Evolutionary conservation across 2,797 vertebrate species (phyloP).

Genomic region (Etheostoma perlongum): DNA sequence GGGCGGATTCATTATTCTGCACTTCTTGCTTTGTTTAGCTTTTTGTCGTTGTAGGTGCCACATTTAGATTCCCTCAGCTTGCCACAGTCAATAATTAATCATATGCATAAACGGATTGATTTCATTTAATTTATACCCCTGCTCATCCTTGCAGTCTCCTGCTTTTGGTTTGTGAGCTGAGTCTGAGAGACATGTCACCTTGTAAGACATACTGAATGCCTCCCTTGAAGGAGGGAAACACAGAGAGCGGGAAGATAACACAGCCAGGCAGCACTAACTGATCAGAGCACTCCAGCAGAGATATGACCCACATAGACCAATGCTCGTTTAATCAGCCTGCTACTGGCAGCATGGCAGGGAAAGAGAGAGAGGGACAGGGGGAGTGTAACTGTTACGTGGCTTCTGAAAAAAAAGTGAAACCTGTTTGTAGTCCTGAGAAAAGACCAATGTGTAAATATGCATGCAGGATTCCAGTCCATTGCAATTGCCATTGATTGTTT

Average conservation of each 20-base stretch:
- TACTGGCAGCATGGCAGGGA: constrained; percentile 65
- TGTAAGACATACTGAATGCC: constrained; percentile 77
- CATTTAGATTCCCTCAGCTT: constrained; percentile 49
- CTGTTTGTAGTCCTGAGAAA: not conserved
- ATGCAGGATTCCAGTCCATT: not conserved
- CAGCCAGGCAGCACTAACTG: constrained; percentile 85
- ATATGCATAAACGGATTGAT: constrained; percentile 62
- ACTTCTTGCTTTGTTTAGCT: constrained; percentile 14
- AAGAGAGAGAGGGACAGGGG: constrained; percentile 34
- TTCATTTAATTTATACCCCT: constrained; percentile 55
- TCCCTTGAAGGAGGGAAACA: constrained; percentile 79
- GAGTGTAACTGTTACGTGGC: constrained; percentile 52
- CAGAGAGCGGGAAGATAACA: constrained; percentile 80
- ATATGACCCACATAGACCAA: constrained; percentile 85
- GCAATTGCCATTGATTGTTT: too few species aligned
- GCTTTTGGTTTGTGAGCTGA: constrained; percentile 66
- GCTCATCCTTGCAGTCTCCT: constrained; percentile 43
- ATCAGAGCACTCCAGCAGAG: constrained; percentile 86
- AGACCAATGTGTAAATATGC: constrained; percentile 3
- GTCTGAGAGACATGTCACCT: constrained; percentile 74
- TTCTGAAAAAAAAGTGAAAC: constrained; percentile 9
- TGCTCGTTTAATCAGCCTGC: constrained; percentile 85
- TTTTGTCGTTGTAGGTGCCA: constrained; percentile 26
- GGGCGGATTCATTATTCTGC: constrained; percentile 14
- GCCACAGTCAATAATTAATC: constrained; percentile 63